Conservation (phyloP, 2,888 invertebrate species). For the Eupithecia abbreviata region DNA sequence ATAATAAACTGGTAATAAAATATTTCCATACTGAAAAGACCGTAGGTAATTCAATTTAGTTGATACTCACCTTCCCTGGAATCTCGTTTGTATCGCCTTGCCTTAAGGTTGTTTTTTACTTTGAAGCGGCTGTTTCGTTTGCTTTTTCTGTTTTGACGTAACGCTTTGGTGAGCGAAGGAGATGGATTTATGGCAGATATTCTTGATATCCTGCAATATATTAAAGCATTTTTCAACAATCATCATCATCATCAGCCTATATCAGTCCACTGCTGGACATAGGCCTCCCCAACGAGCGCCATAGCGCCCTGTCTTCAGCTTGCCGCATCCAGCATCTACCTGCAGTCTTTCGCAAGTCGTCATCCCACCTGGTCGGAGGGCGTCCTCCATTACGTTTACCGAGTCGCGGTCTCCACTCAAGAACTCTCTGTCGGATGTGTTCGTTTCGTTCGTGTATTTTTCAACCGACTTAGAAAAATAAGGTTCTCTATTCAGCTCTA, state of each 20-base stretch:
- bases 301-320: too few relatives aligned
- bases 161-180: slow-evolving; percentile 40
- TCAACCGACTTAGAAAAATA: neutral
- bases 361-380: too few relatives aligned
- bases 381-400: too few relatives aligned
- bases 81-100: slow-evolving; percentile 53
- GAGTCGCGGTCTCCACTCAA: too few relatives aligned
- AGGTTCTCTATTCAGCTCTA: neutral
- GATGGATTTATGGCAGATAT: slow-evolving; percentile 49
- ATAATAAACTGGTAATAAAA: slow-evolving; percentile 35
- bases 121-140: slow-evolving; percentile 58
- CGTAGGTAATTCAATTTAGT: slow-evolving; percentile 23
- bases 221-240: slow-evolving; percentile 15
- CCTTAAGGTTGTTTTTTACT: slow-evolving; percentile 42
- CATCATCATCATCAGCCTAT: too few relatives aligned
- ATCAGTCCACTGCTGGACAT: too few relatives aligned
- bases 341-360: too few relatives aligned
- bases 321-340: too few relatives aligned
- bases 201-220: slow-evolving; percentile 55
- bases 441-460: too few relatives aligned
- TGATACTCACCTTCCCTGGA: slow-evolving; percentile 60
- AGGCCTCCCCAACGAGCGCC: too few relatives aligned
- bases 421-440: too few relatives aligned
- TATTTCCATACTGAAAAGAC: slow-evolving; percentile 30
- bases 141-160: slow-evolving; percentile 37